Base-by-base conservation (phyloP, 2,888 invertebrate genomes). In the Vandiemenella viatica region DNA sequence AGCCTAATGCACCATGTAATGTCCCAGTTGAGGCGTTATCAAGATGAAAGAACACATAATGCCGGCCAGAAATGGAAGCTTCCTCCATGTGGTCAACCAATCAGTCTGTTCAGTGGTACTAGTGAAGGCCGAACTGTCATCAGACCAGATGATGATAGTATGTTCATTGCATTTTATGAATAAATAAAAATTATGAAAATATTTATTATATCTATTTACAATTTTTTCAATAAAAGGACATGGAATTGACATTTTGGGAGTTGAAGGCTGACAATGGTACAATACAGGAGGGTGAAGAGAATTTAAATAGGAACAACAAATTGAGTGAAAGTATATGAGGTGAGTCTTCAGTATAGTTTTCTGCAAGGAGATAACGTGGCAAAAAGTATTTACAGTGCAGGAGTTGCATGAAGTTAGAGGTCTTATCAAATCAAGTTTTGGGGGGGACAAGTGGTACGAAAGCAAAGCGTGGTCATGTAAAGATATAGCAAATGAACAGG, bases 51-150 rank as follows among this genome's bases (percentile, higher is more conserved):
- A 51, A 72, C 70, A 59, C 69, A 70, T 23, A 73, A 74, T 61
- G 70, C 73, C 13, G 76, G 76, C 7, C 77, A 79, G 59, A 80
- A 79, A 64, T 80, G 80, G 80, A 80, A 79, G 59, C 63, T 80
- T 50, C 79, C 80, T 22, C 77, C 79, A 16, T 73, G 73, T 58
- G 80, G 79, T n/a, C 79, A 79, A 58, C 79, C 79, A 6, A 77
- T 80, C 58, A 75, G 76, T 61, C 66, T 79, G 40, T 80, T 80
- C 59, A 71, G 71, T 57, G 60, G 59, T n/a, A 26, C 47, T 44
- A 67, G 72, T 58, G 49, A 54, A 5, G 45, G 45, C 21, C 45
- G 54, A 3, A 74, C 74, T 18, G 70, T 76, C 53, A 79, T 80
- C 57, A 70, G 77, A 58, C 74, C 77, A 4, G 73, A 74, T 57